Conservation (phyloP, 2,113 vertebrate genomes). For the Peromyscus californicus region DNA sequence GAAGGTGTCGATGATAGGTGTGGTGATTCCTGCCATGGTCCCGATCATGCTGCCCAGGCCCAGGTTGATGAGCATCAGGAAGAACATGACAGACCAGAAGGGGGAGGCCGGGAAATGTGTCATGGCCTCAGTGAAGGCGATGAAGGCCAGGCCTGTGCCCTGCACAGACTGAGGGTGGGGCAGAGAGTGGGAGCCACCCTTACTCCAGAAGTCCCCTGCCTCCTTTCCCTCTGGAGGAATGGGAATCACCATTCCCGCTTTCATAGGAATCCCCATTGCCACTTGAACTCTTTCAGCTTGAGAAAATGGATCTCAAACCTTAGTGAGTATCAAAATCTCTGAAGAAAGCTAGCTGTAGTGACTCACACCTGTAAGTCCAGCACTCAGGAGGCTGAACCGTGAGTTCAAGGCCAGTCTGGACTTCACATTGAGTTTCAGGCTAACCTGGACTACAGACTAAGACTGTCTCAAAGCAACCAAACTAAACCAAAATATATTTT, state of each 20-base stretch:
- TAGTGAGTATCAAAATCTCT: not conserved
- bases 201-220: not conserved
- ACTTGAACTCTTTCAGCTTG: not conserved
- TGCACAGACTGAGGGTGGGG: slow-evolving; percentile 92
- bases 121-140: slow-evolving; percentile 99
- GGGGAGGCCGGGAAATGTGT: slow-evolving; percentile 98
- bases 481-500: not conserved
- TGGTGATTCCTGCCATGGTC: slow-evolving; percentile 99
- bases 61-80: slow-evolving; percentile 99
- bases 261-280: not conserved
- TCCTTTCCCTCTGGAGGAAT: not conserved
- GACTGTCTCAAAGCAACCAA: not conserved
- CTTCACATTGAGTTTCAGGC: not conserved
- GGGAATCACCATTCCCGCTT: not conserved
- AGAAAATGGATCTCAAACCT: not conserved
- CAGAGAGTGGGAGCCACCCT: not conserved
- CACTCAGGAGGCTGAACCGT: not conserved
- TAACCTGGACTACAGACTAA: not conserved
- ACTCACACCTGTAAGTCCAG: not conserved
- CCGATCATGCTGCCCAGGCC: slow-evolving; percentile 99
- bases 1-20: slow-evolving; percentile 97
- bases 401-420: not conserved
- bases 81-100: slow-evolving; percentile 99
- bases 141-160: slow-evolving; percentile 99
- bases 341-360: not conserved